phyloP scores from a whole-genome alignment of 2,113 vertebrate species.

The Alligator mississippiensis region DNA sequence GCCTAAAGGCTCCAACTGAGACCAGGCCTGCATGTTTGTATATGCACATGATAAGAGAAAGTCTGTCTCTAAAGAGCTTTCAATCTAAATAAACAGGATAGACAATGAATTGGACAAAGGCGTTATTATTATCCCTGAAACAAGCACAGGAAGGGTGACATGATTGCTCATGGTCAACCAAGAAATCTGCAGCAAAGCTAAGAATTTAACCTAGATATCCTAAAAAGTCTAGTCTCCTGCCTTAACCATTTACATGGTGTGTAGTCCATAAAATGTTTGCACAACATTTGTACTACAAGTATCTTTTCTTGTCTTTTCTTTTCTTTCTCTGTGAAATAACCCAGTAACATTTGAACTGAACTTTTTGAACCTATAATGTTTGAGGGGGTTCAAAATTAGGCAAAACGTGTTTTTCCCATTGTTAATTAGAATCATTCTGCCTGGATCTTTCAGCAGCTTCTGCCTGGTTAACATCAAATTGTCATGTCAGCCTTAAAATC shows the following conservation, averaged over 20 bases:
- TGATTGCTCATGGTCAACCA: slow-evolving; percentile 58
- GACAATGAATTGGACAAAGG: slow-evolving; percentile 37
- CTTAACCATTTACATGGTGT: slow-evolving; percentile 28
- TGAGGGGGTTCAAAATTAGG: slow-evolving; percentile 44
- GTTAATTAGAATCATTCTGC: slow-evolving; percentile 50
- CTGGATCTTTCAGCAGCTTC: slow-evolving; percentile 40
- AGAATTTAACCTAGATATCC: slow-evolving; percentile 36
- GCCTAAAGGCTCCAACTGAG: not conserved
- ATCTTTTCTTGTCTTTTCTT: not conserved
- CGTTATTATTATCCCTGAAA: slow-evolving; percentile 36
- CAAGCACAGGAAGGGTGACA: slow-evolving; percentile 24
- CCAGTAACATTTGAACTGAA: slow-evolving; percentile 29
- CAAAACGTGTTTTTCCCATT: slow-evolving; percentile 24
- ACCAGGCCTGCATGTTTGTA: not conserved
- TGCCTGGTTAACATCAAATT: slow-evolving; percentile 45
- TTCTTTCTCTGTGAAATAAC: slow-evolving; percentile 38
- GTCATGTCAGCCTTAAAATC: not conserved
- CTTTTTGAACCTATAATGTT: slow-evolving; percentile 63
- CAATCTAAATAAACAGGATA: not conserved
- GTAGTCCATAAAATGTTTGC: not conserved
- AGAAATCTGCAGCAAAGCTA: slow-evolving; percentile 42
- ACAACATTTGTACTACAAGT: not conserved
- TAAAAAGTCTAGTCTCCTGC: not conserved
- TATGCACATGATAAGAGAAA: not conserved
- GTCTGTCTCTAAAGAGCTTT: not conserved